These are phyloP conservation scores for Crotalus horridus DNA, from an alignment of 2,113 vertebrate genomes.

Conservation along the genomic window DNA sequence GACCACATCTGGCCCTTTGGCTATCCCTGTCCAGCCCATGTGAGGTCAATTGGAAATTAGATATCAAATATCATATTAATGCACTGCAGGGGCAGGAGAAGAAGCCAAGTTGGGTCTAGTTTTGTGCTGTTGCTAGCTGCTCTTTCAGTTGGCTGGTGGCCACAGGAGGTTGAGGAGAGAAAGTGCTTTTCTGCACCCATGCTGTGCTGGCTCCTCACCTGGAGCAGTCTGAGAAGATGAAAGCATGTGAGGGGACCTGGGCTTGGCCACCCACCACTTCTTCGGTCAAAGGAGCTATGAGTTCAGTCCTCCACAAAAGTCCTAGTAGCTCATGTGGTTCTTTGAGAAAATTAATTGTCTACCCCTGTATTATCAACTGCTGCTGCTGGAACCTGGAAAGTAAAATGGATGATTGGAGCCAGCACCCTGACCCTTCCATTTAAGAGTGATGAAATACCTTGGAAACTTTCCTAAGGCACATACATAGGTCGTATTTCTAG, in stretches of 20 bases:
- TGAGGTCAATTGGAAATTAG: not conserved
- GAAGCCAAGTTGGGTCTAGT: not conserved
- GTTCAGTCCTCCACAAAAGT: not conserved
- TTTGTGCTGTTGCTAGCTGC: not conserved
- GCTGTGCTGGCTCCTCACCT: not conserved
- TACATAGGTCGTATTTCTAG: not conserved
- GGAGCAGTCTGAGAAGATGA: not conserved
- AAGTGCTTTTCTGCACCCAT: not conserved
- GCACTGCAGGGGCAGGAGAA: not conserved
- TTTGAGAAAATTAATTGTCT: not conserved
- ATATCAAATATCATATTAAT: not conserved
- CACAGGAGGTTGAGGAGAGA: not conserved
- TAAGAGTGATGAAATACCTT: not conserved
- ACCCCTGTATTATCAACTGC: not conserved
- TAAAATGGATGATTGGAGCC: not conserved
- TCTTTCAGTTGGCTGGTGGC: not conserved
- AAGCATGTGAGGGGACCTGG: not conserved
- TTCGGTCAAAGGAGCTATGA: not conserved
- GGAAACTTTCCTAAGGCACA: not conserved
- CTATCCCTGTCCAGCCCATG: not conserved
- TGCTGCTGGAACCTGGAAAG: not conserved
- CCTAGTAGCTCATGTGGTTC: not conserved
- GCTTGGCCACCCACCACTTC: not conserved
- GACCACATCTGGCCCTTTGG: not conserved
- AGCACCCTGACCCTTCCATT: constrained; percentile 10